phyloP scores from a whole-genome alignment of 37 sponge, comb jelly and placozoan genomes.

The Chondrosia reniformis region DNA sequence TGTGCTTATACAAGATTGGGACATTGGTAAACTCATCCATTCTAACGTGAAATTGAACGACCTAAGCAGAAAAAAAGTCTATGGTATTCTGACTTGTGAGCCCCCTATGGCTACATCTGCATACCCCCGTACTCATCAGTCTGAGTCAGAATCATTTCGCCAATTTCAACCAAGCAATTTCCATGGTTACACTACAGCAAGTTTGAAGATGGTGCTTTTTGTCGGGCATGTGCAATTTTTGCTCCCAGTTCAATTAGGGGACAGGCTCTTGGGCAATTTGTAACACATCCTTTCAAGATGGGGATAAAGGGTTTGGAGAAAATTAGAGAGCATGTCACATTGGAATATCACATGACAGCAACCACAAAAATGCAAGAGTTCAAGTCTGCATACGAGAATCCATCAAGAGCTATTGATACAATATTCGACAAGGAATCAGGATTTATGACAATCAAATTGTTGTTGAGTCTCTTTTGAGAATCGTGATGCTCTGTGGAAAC shows the following conservation, averaged over 20 bases:
- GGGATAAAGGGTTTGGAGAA: conserved; percentile 29
- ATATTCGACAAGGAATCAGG: conserved; percentile 17
- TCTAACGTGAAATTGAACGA: not conserved
- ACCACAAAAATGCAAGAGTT: conserved; percentile 35
- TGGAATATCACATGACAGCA: conserved; percentile 28
- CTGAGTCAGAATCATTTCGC: conserved; percentile 31
- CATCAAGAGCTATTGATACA: conserved; percentile 24
- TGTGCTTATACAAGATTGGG: conserved; percentile 28
- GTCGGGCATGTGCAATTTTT: conserved; percentile 54
- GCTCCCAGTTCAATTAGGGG: conserved; percentile 31
- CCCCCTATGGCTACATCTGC: conserved; percentile 31
- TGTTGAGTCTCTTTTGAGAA: conserved; percentile 31
- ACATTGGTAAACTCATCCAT: conserved; percentile 28
- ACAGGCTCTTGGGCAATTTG: conserved; percentile 50
- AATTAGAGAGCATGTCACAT: conserved; percentile 24
- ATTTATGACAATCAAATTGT: conserved; percentile 34
- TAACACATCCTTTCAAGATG: conserved; percentile 33
- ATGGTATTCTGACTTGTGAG: conserved; percentile 25
- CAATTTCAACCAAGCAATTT: conserved; percentile 62
- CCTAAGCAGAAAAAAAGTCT: conserved; percentile 17
- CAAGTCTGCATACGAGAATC: conserved; percentile 10
- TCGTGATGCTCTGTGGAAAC: conserved; percentile 56
- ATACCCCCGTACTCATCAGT: conserved; percentile 47
- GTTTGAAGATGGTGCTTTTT: conserved; percentile 46
- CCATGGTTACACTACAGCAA: conserved; percentile 55